Evolutionary conservation across 2,888 invertebrate species (phyloP).

Genomic region (Stictocephala bisonia): DNA sequence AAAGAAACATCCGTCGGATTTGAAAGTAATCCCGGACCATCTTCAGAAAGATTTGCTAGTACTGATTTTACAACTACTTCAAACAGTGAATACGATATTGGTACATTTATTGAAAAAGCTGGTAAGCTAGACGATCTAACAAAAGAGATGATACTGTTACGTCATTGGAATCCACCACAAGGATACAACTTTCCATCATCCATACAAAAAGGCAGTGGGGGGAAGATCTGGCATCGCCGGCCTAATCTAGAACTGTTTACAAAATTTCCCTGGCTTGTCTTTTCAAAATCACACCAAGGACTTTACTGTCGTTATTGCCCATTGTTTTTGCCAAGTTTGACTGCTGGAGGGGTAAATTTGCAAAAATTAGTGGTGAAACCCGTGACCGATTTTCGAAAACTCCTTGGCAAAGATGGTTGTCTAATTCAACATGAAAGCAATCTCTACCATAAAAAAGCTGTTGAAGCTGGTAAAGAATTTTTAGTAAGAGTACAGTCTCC

Average conservation of each 20-base stretch:
- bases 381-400: background rate
- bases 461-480: slow-evolving; percentile 7
- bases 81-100: background rate
- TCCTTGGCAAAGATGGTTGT: background rate
- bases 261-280: background rate
- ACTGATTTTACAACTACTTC: background rate
- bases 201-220: background rate
- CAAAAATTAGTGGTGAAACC: background rate
- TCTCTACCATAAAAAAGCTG: slow-evolving; percentile 16
- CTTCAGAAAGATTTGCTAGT: background rate
- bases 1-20: slow-evolving; percentile 1
- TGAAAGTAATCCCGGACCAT: background rate
- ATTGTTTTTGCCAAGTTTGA: background rate
- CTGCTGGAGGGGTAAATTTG: background rate
- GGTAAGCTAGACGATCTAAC: background rate
- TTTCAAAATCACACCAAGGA: background rate
- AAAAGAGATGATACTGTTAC: background rate
- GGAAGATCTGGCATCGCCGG: background rate
- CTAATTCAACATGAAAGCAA: background rate
- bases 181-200: background rate
- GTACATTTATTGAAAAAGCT: background rate
- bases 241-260: too few relatives aligned
- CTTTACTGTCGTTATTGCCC: background rate
- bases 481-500: background rate
- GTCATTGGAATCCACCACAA: slow-evolving; percentile 7